Percentiles rank a stretch among this genome's conserved stretches.
Conservation (phyloP, 1,140 invertebrate genomes). For the Bombus pascuorum region DNA sequence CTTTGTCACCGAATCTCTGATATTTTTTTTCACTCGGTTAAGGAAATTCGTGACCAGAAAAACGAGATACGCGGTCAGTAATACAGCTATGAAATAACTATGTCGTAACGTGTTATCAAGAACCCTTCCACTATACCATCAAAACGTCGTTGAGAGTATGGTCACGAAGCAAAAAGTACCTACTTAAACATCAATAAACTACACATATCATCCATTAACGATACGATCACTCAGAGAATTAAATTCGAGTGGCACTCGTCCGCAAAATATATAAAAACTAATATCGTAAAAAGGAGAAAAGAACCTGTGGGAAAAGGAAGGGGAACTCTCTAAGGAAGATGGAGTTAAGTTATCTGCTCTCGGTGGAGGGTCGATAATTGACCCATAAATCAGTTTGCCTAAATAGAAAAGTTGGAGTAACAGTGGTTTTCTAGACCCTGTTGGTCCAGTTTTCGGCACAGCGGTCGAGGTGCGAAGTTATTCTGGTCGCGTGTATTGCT, state of each 20-base stretch:
- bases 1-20: conserved; percentile 29
- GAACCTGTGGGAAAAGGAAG: too few species aligned
- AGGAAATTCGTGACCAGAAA: not conserved
- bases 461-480: conserved; percentile 1
- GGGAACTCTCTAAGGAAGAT: not conserved
- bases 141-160: not conserved
- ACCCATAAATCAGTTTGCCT: not conserved
- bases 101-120: not conserved
- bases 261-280: not conserved
- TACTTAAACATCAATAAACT: not conserved
- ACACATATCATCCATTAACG: not conserved
- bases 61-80: not conserved
- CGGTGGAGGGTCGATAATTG: not conserved
- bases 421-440: not conserved
- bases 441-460: not conserved
- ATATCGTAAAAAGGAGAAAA: too few species aligned
- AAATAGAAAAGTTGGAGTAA: conserved; percentile 18
- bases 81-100: not conserved
- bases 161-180: too few species aligned
- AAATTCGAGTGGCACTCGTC: not conserved
- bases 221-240: not conserved
- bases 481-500: conserved; percentile 18
- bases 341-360: not conserved
- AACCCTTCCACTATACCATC: not conserved
- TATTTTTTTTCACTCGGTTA: not conserved